Percentiles rank a stretch among this genome's conserved stretches.
Evolutionary conservation across 1,140 invertebrate species (phyloP).

Genomic region (Helicorthomorpha holstii): DNA sequence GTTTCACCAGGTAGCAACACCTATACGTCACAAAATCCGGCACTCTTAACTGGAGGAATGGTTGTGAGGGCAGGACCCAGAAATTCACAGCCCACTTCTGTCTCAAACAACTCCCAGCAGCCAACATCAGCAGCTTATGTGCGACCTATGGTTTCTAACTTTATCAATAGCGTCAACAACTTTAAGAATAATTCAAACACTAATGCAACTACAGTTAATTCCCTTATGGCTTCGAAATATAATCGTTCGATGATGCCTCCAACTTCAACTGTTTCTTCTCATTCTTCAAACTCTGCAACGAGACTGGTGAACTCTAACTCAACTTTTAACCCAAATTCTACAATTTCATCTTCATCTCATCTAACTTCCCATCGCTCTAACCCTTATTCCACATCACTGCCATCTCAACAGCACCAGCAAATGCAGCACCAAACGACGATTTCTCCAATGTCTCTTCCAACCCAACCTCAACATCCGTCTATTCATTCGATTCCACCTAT

Average conservation of each 20-base stretch:
- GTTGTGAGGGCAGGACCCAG: not conserved
- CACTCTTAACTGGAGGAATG: not conserved
- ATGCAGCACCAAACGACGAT: not conserved
- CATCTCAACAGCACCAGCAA: not conserved
- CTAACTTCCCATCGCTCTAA: no score
- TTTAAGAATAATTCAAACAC: no score
- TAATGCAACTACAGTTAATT: no score
- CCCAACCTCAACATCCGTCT: not conserved
- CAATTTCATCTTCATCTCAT: no score
- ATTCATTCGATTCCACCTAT: not conserved
- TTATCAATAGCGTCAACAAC: not conserved
- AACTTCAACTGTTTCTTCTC: no score
- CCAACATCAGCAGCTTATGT: not conserved
- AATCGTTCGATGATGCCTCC: not conserved
- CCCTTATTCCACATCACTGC: not conserved
- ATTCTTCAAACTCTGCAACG: no score
- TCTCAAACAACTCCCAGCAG: not conserved
- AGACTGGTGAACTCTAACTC: no score
- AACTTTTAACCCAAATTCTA: no score
- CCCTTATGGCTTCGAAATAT: not conserved
- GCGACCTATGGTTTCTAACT: no score
- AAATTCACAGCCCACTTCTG: not conserved
- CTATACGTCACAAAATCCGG: not conserved
- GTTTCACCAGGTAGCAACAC: not conserved
- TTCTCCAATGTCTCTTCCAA: not conserved